These are phyloP conservation scores for Hyperoplus lanceolatus DNA, from an alignment of 2,797 vertebrate species.

Conservation along the genomic window DNA sequence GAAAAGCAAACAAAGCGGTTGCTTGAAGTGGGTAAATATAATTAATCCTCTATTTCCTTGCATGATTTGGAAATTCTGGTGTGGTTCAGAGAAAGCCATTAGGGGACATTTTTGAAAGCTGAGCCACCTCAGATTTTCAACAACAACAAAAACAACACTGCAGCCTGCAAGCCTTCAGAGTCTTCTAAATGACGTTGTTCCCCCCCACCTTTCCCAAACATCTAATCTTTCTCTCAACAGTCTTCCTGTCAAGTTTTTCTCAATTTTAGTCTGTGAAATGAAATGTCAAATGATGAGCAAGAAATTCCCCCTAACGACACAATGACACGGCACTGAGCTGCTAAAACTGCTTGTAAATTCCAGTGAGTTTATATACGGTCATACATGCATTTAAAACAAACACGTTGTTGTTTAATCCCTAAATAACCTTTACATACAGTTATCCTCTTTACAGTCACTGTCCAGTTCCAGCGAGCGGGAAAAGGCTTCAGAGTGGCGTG, in stretches of 20 bases:
- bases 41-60: constrained; percentile 17
- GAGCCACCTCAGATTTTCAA: background rate
- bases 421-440: background rate
- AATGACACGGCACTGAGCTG: constrained; percentile 7
- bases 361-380: constrained; percentile 28
- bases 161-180: constrained; percentile 16
- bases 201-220: constrained; percentile 62
- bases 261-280: constrained; percentile 50
- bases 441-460: constrained; percentile 30
- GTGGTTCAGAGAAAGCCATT: constrained; percentile 4
- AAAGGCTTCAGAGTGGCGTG: constrained; percentile 22
- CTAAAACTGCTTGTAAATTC: constrained; percentile 53
- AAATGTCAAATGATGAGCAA: constrained; percentile 64
- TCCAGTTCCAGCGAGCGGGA: constrained; percentile 44
- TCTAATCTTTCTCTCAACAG: constrained; percentile 21
- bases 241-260: constrained; percentile 64
- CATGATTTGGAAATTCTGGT: constrained; percentile 29
- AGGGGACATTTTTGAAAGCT: constrained; percentile 32
- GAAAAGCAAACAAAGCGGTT: background rate
- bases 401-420: constrained; percentile 22
- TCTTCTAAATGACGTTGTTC: constrained; percentile 41
- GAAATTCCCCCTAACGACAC: constrained; percentile 71
- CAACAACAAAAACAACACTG: background rate
- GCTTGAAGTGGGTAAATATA: background rate
- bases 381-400: constrained; percentile 22